Evolutionary conservation across 2,797 vertebrate genomes (phyloP).

Genomic region (Rhincodon typus): DNA sequence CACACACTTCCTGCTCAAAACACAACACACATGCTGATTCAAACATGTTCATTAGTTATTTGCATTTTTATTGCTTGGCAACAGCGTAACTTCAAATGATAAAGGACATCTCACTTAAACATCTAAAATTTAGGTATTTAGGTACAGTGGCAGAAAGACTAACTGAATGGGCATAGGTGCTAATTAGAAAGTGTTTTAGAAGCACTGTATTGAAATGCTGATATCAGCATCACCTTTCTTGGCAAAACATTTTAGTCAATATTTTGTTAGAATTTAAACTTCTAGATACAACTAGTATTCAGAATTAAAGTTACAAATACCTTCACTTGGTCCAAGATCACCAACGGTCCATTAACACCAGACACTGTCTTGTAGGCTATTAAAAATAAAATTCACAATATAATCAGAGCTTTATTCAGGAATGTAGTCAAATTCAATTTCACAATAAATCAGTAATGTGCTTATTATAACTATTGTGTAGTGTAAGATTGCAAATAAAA

Average conservation of each 20-base stretch:
- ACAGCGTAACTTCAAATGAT: not conserved
- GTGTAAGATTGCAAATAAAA: not conserved
- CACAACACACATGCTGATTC: not conserved
- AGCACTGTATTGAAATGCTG: slow-evolving; percentile 20
- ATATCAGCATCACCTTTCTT: slow-evolving; percentile 12
- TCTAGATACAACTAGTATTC: not conserved
- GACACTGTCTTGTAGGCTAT: slow-evolving; percentile 73
- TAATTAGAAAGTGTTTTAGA: slow-evolving; percentile 28
- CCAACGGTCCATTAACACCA: slow-evolving; percentile 69
- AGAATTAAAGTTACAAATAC: slow-evolving; percentile 46
- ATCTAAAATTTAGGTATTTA: not conserved
- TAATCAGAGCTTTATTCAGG: not conserved
- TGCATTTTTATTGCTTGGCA: slow-evolving; percentile 5
- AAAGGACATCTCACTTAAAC: not conserved
- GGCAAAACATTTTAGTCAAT: slow-evolving; percentile 14
- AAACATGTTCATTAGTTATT: slow-evolving; percentile 24
- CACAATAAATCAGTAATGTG: not conserved
- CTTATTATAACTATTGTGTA: not conserved
- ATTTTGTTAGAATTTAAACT: slow-evolving; percentile 28
- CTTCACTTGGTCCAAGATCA: slow-evolving; percentile 73
- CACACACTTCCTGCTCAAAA: not conserved
- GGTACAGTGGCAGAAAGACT: not conserved
- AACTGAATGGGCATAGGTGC: not conserved
- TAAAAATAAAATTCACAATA: slow-evolving; percentile 41
- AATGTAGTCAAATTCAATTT: not conserved